Percentiles rank a stretch among this genome's conserved stretches.
Evolutionary conservation across 2,113 vertebrate species (phyloP).

Genomic region (Periophthalmus modestus): DNA sequence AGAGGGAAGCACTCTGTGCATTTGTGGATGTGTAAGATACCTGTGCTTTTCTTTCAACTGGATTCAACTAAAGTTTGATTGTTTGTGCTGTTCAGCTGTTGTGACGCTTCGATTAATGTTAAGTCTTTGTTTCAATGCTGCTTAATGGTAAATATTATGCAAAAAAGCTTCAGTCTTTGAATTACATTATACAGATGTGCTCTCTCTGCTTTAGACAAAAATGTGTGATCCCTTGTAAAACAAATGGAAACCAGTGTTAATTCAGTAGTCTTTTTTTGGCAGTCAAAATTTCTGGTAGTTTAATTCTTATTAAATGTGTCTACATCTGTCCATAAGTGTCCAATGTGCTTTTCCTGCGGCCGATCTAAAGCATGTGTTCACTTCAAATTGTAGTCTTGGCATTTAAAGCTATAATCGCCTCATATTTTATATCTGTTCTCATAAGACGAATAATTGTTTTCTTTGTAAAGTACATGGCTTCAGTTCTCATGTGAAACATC

Average conservation of each 20-base stretch:
- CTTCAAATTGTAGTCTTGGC: slow-evolving; percentile 1
- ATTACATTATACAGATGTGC: not conserved
- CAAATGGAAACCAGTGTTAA: not conserved
- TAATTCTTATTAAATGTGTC: not conserved
- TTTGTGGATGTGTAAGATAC: no score
- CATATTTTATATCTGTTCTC: slow-evolving; percentile 3
- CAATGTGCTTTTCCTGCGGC: not conserved
- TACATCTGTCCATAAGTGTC: not conserved
- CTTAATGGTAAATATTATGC: no score
- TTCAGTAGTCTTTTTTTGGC: not conserved
- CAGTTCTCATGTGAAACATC: slow-evolving; percentile 4
- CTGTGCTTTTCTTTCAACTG: no score
- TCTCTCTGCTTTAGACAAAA: not conserved
- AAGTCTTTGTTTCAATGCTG: no score
- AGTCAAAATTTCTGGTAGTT: not conserved
- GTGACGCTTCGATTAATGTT: no score
- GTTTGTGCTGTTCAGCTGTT: no score
- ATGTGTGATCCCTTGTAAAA: not conserved
- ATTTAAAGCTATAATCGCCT: slow-evolving; percentile 5
- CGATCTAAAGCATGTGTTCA: slow-evolving; percentile 8
- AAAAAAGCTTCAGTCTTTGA: no score
- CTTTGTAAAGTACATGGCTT: slow-evolving; percentile 20
- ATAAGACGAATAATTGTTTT: not conserved
- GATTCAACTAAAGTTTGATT: no score
- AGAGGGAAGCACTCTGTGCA: no score